Conservation (phyloP, 2,888 invertebrate species). For the Drosophila prolongata region DNA sequence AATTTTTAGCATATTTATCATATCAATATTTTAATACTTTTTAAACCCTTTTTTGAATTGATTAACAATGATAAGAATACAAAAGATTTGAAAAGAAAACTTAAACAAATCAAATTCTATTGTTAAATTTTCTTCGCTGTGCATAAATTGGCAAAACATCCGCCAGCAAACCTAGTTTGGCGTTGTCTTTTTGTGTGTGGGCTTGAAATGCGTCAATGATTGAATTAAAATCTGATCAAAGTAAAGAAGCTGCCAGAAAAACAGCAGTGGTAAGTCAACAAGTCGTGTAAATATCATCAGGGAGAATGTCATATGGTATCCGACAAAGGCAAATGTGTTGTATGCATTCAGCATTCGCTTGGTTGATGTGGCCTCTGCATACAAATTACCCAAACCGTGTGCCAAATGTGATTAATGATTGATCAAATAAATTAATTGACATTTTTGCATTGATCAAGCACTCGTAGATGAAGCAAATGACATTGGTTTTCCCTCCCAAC, state of each 20-base stretch:
- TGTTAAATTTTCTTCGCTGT: neutral
- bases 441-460: neutral
- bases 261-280: constrained; percentile 31
- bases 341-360: constrained; percentile 16
- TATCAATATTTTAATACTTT: constrained; percentile 1
- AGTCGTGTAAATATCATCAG: constrained; percentile 26
- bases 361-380: constrained; percentile 12
- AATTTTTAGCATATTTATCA: constrained; percentile 1
- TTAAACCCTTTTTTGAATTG: neutral
- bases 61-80: neutral
- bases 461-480: neutral
- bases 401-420: constrained; percentile 22
- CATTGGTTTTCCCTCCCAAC: neutral
- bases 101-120: neutral
- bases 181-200: constrained; percentile 31
- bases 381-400: constrained; percentile 8
- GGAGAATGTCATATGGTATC: constrained; percentile 4
- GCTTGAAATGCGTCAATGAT: constrained; percentile 49
- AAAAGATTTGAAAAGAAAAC: neutral
- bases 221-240: constrained; percentile 27
- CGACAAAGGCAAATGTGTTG: constrained; percentile 14
- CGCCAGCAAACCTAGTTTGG: constrained; percentile 40
- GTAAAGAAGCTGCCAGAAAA: constrained; percentile 27
- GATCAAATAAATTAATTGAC: constrained; percentile 9
- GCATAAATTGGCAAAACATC: constrained; percentile 32